These are phyloP conservation scores for Takifugu rubripes DNA, from an alignment of 2,797 vertebrate genomes.

Conservation along the genomic window DNA sequence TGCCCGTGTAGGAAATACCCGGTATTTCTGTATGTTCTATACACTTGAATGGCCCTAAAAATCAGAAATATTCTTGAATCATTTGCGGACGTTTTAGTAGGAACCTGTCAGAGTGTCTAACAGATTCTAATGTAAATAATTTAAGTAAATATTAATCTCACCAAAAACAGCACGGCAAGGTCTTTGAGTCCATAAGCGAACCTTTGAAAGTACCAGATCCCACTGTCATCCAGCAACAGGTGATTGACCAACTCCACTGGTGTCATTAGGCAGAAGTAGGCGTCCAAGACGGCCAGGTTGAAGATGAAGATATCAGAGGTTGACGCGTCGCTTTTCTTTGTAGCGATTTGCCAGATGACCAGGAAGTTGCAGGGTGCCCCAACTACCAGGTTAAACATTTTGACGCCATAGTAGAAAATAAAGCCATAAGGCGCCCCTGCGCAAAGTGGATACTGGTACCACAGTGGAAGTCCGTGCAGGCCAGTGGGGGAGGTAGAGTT, in stretches of 20 bases:
- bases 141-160: slow-evolving; percentile 28
- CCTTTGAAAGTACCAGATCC: slow-evolving; percentile 66
- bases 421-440: slow-evolving; percentile 60
- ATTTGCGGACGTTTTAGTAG: too few relatives aligned
- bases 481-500: slow-evolving; percentile 21
- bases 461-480: slow-evolving; percentile 25
- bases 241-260: slow-evolving; percentile 68
- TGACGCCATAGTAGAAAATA: slow-evolving; percentile 69
- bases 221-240: slow-evolving; percentile 49
- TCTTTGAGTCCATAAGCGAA: slow-evolving; percentile 76
- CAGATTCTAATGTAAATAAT: too few relatives aligned
- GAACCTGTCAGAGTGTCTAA: too few relatives aligned
- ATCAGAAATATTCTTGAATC: too few relatives aligned
- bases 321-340: slow-evolving; percentile 54
- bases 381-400: slow-evolving; percentile 70
- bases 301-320: slow-evolving; percentile 75
- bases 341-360: slow-evolving; percentile 71
- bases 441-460: slow-evolving; percentile 67
- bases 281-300: slow-evolving; percentile 70
- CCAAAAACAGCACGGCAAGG: slow-evolving; percentile 67
- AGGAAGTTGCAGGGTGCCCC: slow-evolving; percentile 69
- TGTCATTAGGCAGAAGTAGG: slow-evolving; percentile 74
- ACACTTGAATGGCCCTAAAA: too few relatives aligned
- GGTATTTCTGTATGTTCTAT: too few relatives aligned
- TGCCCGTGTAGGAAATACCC: too few relatives aligned